Conservation (phyloP, 2,797 vertebrate species). For the Lerista edwardsae region DNA sequence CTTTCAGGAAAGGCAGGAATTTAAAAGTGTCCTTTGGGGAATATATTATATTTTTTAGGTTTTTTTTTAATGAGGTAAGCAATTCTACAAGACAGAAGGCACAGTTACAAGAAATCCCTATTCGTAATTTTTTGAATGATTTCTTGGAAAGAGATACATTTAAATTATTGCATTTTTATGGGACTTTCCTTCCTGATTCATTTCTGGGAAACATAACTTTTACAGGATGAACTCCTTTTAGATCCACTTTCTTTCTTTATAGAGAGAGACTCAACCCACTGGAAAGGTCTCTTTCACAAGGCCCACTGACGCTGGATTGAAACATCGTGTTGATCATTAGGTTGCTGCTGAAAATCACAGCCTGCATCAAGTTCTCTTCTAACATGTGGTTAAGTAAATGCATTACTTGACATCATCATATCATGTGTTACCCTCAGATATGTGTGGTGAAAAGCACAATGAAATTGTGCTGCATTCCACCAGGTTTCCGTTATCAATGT, state of each 20-base stretch:
- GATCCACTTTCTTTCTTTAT: background rate
- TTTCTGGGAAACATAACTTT: background rate
- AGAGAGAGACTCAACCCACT: background rate
- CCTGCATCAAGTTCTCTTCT: too few species aligned
- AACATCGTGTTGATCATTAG: background rate
- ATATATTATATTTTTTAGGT: slow-evolving; percentile 30
- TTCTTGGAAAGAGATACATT: slow-evolving; percentile 6
- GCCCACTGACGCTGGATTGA: background rate
- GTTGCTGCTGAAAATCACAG: background rate
- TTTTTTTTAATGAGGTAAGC: background rate
- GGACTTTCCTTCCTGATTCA: slow-evolving; percentile 14
- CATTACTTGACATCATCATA: background rate
- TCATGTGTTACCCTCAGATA: background rate
- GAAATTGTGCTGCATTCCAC: too few species aligned
- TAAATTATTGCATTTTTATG: background rate
- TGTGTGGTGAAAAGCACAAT: background rate
- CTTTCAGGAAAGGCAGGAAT: background rate
- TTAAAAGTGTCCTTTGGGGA: slow-evolving; percentile 8
- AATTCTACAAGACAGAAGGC: background rate
- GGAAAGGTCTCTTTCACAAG: background rate
- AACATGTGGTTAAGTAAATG: background rate
- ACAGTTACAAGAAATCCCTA: background rate
- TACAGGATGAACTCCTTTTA: background rate
- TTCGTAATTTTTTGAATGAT: background rate
- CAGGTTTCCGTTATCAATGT: too few species aligned